A percentile compares a stretch with the other conserved stretches of the same genome.
Conservation (phyloP, 2,888 invertebrate genomes). For the Ditula angustiorana region DNA sequence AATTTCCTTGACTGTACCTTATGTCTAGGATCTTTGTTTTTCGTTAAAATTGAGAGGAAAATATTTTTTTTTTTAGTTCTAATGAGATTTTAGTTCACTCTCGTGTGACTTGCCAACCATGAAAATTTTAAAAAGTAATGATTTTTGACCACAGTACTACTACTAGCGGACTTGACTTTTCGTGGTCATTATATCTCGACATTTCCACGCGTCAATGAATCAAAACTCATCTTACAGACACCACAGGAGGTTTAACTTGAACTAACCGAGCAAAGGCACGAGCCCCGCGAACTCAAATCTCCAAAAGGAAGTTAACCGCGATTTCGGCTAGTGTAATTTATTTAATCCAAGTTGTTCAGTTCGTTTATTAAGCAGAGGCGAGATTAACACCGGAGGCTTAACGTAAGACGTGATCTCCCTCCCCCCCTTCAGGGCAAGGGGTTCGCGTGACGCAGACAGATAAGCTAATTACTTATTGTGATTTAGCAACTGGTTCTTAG, state of each 20-base stretch:
- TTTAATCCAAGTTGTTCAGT: constrained; percentile 69
- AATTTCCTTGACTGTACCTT: too few species aligned
- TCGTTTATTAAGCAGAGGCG: constrained; percentile 72
- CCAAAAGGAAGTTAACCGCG: constrained; percentile 56
- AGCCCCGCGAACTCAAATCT: constrained; percentile 41
- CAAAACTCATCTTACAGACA: neutral
- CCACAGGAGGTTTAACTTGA: neutral
- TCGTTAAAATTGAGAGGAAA: too few species aligned
- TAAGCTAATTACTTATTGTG: constrained; percentile 82
- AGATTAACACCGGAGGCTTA: constrained; percentile 74
- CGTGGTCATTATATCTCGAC: neutral
- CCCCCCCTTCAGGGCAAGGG: constrained; percentile 48
- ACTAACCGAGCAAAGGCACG: neutral
- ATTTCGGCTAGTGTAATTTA: constrained; percentile 63
- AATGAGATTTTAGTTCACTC: too few species aligned
- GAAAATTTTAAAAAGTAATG: too few species aligned
- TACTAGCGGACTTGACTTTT: too few species aligned
- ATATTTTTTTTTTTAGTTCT: too few species aligned
- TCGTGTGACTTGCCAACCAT: too few species aligned
- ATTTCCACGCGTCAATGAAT: neutral
- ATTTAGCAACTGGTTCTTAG: constrained; percentile 70
- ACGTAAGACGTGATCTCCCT: constrained; percentile 65
- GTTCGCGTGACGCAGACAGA: constrained; percentile 74
- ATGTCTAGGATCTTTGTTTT: too few species aligned
- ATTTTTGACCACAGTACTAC: too few species aligned